Evolutionary conservation across 1,140 invertebrate species (phyloP).

Genomic region (Marisa cornuarietis): DNA sequence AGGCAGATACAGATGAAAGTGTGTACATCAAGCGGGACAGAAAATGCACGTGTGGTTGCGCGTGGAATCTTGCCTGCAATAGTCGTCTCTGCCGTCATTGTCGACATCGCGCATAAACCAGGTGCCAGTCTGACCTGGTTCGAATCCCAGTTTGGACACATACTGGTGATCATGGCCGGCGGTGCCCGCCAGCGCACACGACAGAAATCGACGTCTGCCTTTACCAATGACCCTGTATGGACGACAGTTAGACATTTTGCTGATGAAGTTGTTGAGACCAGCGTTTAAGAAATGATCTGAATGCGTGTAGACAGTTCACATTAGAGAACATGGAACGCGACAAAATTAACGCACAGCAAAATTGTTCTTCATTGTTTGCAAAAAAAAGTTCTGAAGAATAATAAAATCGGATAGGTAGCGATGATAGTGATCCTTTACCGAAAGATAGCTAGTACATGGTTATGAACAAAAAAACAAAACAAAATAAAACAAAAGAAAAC

Average conservation of each 20-base stretch:
- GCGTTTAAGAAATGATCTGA: no score
- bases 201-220: conserved; percentile 39
- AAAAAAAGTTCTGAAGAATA: no score
- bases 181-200: conserved; percentile 45
- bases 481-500: no score
- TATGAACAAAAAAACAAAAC: no score
- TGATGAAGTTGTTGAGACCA: no score
- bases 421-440: no score
- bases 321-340: no score
- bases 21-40: background rate
- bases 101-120: conserved; percentile 54
- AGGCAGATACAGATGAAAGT: background rate
- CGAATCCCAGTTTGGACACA: conserved; percentile 45
- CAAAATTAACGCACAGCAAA: no score
- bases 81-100: conserved; percentile 50
- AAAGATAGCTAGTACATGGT: no score
- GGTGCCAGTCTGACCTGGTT: conserved; percentile 34
- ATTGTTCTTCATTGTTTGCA: background rate
- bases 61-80: conserved; percentile 40
- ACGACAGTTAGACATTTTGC: no score
- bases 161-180: conserved; percentile 38
- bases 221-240: conserved; percentile 39
- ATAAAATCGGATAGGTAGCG: no score
- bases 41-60: background rate
- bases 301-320: no score